Evolutionary conservation across 2,888 invertebrate genomes (phyloP).

Genomic region (Calliphora vomitoria): DNA sequence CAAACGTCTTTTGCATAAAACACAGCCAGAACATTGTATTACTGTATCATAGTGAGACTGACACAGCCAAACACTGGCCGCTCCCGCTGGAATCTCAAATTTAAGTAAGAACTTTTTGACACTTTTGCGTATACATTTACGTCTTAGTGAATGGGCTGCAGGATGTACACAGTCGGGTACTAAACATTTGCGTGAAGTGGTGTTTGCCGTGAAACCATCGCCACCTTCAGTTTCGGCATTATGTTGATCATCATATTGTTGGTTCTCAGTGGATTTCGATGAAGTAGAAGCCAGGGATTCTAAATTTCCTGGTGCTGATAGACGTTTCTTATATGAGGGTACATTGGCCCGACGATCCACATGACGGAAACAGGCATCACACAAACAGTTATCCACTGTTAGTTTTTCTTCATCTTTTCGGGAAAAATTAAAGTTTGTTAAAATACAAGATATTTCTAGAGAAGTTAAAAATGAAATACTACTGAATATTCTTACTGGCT

Average conservation of each 20-base stretch:
- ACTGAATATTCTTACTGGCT: constrained; percentile 86
- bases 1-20: constrained; percentile 90
- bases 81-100: constrained; percentile 87
- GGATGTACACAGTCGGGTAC: constrained; percentile 87
- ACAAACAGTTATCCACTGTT: constrained; percentile 93
- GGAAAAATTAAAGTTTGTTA: constrained; percentile 22
- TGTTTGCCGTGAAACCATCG: constrained; percentile 49
- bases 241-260: constrained; percentile 53
- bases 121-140: constrained; percentile 90
- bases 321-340: constrained; percentile 88
- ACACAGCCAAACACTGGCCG: constrained; percentile 88
- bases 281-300: constrained; percentile 61
- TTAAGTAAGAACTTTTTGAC: constrained; percentile 88
- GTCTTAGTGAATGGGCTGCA: constrained; percentile 88
- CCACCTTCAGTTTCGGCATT: constrained; percentile 62
- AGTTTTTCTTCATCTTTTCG: constrained; percentile 90
- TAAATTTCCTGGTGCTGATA: constrained; percentile 80
- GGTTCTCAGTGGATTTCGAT: constrained; percentile 64
- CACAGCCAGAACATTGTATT: constrained; percentile 90
- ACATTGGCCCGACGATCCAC: constrained; percentile 93
- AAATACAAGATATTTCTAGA: background rate
- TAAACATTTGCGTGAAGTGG: constrained; percentile 85
- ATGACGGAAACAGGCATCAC: constrained; percentile 94
- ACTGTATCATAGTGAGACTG: constrained; percentile 89
- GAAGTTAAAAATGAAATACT: background rate